Evolutionary conservation across 2,113 vertebrate species (phyloP), one percentile per base, ranked within the genome.

Genomic region (Lasiurus borealis): DNA sequence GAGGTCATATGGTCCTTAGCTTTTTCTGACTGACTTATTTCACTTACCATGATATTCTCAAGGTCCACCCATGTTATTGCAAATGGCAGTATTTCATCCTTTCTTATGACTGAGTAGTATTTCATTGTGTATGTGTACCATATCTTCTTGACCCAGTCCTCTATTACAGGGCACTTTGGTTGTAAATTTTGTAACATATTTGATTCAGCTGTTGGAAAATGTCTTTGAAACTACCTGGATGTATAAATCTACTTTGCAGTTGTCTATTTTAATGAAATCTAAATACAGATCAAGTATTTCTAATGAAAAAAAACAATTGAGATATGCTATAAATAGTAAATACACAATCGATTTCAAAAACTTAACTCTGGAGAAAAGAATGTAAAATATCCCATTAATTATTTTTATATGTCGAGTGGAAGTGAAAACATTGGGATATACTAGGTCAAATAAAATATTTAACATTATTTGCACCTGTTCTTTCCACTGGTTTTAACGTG

Each of bases 401-500:
- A 27, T 52, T 88, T 72, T 85, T 85, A 31, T 76, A 18, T 73
- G 57, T n/a, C 8, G 40, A 21, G 13, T 87, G 81, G 16, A 86
- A 36, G 36, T 82, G 34, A 40, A 75, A 77, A 57, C 76, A 81
- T 69, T 86, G 66, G 18, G 31, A 5, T 76, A 15, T 44, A 13
- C 25, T 57, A 50, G 71, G 18, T 71, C 85, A 76, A 46, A 80
- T 82, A 77, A 59, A 68, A 64, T 83, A 85, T 0, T 54, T 76
- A 48, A 90, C 50, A 57, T 78, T 90, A 87, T 57, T 93, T 93
- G 88, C 27, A 68, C 75, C 54, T 85, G 6, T 68, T 76, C 80
- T 87, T 90, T 16, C 18, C 10, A 71, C 15, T 21, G 92, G 6
- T 29, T 73, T 91, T 46, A 85, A 52, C 16, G 18, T 23, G 50